Conservation (phyloP, 2,113 vertebrate species). For the Zeus faber region DNA sequence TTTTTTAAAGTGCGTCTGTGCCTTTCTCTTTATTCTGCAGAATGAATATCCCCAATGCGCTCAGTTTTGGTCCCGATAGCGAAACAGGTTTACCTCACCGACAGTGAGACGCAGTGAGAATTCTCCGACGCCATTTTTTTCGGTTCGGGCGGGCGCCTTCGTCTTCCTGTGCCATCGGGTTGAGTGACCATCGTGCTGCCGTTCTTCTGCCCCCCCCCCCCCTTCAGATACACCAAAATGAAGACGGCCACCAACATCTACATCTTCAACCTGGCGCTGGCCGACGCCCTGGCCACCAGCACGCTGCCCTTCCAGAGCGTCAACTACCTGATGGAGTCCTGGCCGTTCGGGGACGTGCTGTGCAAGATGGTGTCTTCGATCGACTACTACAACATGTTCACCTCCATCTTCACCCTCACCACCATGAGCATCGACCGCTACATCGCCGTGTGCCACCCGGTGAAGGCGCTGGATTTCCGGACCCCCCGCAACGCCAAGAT, state of each 20-base stretch:
- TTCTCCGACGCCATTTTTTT: no score
- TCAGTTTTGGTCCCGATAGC: no score
- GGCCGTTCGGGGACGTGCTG: constrained; percentile 91
- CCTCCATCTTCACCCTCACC: constrained; percentile 97
- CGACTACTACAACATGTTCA: constrained; percentile 99
- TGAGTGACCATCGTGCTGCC: neutral
- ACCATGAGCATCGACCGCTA: constrained; percentile 99
- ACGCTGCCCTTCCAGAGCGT: constrained; percentile 97
- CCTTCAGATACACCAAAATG: constrained; percentile 96
- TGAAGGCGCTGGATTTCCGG: constrained; percentile 96
- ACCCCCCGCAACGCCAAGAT: constrained; percentile 97
- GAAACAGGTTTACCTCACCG: no score
- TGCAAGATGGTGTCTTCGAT: constrained; percentile 97
- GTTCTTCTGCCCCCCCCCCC: neutral
- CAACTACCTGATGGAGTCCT: constrained; percentile 96
- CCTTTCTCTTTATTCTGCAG: no score
- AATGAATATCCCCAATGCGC: no score
- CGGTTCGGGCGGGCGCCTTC: no score
- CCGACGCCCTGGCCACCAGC: constrained; percentile 93
- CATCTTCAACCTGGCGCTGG: constrained; percentile 97
- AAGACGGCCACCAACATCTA: constrained; percentile 99
- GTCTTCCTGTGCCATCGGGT: no score
- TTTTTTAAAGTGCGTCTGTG: no score
- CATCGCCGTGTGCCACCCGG: constrained; percentile 94
- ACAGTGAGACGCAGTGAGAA: no score